phyloP scores from a whole-genome alignment of 1,140 invertebrate genomes.

The Ditylenchus dipsaci region DNA sequence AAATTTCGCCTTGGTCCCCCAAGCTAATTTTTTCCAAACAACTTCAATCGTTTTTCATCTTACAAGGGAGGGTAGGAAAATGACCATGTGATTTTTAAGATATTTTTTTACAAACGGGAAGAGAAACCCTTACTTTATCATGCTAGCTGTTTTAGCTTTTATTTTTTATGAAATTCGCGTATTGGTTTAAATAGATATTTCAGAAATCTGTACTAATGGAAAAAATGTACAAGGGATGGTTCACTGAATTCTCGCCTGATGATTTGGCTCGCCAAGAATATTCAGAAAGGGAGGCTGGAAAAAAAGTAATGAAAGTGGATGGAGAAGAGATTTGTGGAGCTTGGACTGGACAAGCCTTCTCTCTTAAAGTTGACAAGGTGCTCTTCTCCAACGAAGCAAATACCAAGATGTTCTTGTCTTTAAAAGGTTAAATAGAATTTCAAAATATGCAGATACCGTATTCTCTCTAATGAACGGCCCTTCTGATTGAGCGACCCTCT shows the following conservation, averaged over 20 bases:
- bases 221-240: slow-evolving; percentile 70
- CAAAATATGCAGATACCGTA: slow-evolving; percentile 59
- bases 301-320: slow-evolving; percentile 26
- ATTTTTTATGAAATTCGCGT: too few species aligned
- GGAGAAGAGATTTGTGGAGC: slow-evolving; percentile 68
- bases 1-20: too few species aligned
- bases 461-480: too few species aligned
- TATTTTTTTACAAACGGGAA: too few species aligned
- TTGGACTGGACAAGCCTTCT: slow-evolving; percentile 86
- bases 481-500: too few species aligned
- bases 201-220: background rate
- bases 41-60: too few species aligned
- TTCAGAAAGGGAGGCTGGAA: background rate
- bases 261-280: slow-evolving; percentile 10
- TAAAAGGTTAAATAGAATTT: slow-evolving; percentile 70
- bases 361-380: slow-evolving; percentile 78
- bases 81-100: too few species aligned
- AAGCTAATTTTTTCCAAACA: too few species aligned
- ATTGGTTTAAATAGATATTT: too few species aligned
- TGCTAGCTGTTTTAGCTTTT: too few species aligned
- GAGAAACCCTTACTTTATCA: too few species aligned
- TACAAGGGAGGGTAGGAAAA: too few species aligned
- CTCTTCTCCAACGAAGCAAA: slow-evolving; percentile 76
- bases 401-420: slow-evolving; percentile 85
- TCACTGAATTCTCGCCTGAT: slow-evolving; percentile 68